A percentile compares a stretch with the other conserved stretches of the same genome.
Evolutionary conservation across 2,888 invertebrate genomes (phyloP).

Genomic region (Eutolmus rufibarbis): DNA sequence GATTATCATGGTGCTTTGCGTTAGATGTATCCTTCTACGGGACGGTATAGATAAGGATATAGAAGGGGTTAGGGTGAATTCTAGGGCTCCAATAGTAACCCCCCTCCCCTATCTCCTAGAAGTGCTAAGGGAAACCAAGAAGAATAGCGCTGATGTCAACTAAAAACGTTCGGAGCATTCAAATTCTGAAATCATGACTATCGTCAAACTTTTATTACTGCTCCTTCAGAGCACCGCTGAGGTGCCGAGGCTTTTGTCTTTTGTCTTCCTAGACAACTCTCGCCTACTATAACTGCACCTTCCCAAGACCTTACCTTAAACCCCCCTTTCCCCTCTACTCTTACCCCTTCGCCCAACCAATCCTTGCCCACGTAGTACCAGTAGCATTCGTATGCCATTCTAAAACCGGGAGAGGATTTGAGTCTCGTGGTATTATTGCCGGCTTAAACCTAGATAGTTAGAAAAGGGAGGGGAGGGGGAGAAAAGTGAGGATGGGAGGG

Average conservation of each 20-base stretch:
- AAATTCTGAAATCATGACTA: constrained; percentile 25
- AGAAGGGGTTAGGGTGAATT: no score
- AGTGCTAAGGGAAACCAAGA: no score
- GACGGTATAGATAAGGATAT: not conserved
- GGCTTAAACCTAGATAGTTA: no score
- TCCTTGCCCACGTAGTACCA: no score
- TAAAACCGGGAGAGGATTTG: no score
- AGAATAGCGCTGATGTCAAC: constrained; percentile 14
- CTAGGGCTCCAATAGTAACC: no score
- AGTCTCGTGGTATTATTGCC: no score
- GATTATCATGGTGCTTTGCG: constrained; percentile 13
- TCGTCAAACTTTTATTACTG: constrained; percentile 30
- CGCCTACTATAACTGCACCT: not conserved
- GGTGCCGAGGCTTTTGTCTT: not conserved
- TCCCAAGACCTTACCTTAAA: not conserved
- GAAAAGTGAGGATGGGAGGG: not conserved
- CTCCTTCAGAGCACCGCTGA: not conserved
- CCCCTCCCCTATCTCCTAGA: no score
- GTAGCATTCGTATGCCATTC: no score
- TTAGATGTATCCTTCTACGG: not conserved
- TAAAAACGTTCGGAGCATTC: constrained; percentile 24
- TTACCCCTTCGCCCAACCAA: no score
- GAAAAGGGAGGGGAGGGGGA: not conserved
- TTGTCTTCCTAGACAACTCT: not conserved
- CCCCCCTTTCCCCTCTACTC: no score